Evolutionary conservation across 2,113 vertebrate genomes (phyloP), one percentile per base, ranked within the genome.

Genomic region (Galemys pyrenaicus): DNA sequence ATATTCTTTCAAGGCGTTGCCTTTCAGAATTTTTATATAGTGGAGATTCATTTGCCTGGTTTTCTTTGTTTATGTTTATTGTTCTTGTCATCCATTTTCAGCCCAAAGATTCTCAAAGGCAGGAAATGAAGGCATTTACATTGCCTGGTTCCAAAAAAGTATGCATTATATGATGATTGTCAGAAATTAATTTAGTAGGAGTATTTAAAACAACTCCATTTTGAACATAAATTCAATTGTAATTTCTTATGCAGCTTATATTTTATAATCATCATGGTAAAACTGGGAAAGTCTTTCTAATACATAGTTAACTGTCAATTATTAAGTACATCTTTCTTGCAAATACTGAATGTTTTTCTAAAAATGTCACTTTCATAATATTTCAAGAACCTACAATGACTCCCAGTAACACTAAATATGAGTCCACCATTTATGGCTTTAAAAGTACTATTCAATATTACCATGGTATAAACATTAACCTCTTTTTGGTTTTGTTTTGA

Each of bases 201-300:
- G 44, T 74, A 95, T 78, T 92, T 95, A 71, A 79, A 95, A 87
- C 51, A 82, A 70, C 44, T 91, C 30, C 32, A 77, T 80, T 92
- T 85, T 92, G 54, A 96, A 92, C 97, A 70, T 58, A 54, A 77
- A 93, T 94, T 85, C 3, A 78, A 67, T 92, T 96, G 89, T 15
- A 81, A 70, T 70, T 92, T 91, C 60, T 78, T 62, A 62, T 68
- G 16, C 9, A 77, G 20, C 7, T 77, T 95, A 54, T 92, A 77
- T 93, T 26, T 77, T 94, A 13, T 95, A 93, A 74, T 67, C 90
- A 93, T 92, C 20, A 80, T 70, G 39, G 5, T 84, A 58, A 95
- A 96, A 89, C 39, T 68, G 16, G 15, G 3, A 74, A 60, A 41
- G 30, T 85, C 35, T 60, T 73, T 75, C 62, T 39, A 90, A 67